These are phyloP conservation scores for Geococcyx californianus DNA, from an alignment of 2,113 vertebrate genomes.

Conservation along the genomic window DNA sequence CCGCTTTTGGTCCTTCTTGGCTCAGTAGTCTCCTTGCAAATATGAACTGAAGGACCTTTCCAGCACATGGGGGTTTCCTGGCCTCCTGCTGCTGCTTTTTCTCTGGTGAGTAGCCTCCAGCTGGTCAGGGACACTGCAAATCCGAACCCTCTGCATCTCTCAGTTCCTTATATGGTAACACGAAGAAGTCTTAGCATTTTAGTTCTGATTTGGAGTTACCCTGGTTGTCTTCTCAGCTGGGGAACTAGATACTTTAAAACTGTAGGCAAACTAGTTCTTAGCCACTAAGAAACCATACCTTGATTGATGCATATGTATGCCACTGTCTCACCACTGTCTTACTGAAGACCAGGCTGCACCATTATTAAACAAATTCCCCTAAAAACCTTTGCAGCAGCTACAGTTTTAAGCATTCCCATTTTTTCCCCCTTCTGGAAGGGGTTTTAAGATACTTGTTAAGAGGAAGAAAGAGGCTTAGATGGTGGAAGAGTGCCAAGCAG, in stretches of 20 bases:
- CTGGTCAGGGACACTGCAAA: neutral
- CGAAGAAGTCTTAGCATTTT: neutral
- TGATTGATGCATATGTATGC: neutral
- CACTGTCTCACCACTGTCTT: neutral
- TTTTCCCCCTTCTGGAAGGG: neutral
- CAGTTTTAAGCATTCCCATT: neutral
- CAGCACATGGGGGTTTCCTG: neutral
- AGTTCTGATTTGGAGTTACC: neutral
- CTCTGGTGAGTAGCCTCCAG: neutral
- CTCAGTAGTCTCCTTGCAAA: neutral
- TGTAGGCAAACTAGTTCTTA: neutral
- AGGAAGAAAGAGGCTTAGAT: neutral
- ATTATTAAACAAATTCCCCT: neutral
- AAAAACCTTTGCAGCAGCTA: neutral
- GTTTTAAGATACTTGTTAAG: neutral
- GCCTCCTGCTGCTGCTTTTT: neutral
- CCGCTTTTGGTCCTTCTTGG: neutral
- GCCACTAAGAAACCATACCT: neutral
- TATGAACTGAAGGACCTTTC: neutral
- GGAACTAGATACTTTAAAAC: neutral
- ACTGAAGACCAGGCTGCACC: neutral
- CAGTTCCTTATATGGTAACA: conserved; percentile 48
- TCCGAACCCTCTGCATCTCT: neutral
- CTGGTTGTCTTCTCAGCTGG: neutral
- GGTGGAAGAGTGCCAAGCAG: neutral